These are phyloP conservation scores for Spisula subtruncata DNA, from an alignment of 2,888 invertebrate genomes.

Conservation along the genomic window DNA sequence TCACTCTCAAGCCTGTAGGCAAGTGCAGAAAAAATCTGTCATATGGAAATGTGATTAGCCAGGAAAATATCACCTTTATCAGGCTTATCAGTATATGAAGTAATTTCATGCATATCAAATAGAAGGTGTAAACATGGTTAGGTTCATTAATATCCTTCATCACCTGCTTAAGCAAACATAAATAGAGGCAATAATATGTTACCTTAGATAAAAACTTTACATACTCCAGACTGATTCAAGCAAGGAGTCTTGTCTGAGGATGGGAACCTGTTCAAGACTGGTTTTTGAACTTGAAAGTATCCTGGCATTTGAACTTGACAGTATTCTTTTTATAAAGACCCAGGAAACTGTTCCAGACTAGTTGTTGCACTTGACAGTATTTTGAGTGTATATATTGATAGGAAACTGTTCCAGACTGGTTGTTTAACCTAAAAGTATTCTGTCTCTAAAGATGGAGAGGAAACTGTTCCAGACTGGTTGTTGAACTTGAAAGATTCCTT, in stretches of 20 bases:
- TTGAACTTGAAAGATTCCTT: too few relatives aligned
- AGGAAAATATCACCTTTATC: neutral
- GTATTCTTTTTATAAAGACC: too few relatives aligned
- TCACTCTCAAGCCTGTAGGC: neutral
- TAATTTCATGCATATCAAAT: slow-evolving; percentile 39
- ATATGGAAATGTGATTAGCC: slow-evolving; percentile 31
- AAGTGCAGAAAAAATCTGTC: slow-evolving; percentile 24
- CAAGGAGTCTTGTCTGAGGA: neutral
- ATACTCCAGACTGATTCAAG: neutral
- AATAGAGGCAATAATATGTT: slow-evolving; percentile 11
- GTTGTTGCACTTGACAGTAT: neutral
- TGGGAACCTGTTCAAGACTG: too few relatives aligned
- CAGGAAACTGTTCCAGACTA: neutral
- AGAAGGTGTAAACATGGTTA: slow-evolving; percentile 16
- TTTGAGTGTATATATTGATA: too few relatives aligned
- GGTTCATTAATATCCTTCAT: slow-evolving; percentile 25
- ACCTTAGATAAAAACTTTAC: neutral
- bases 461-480: too few relatives aligned
- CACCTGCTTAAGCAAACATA: neutral
- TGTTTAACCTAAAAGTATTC: too few relatives aligned
- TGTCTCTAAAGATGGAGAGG: too few relatives aligned
- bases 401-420: too few relatives aligned
- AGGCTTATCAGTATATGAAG: slow-evolving; percentile 22
- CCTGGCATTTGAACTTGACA: neutral
- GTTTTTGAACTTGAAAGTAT: neutral